phyloP scores from a whole-genome alignment of 2,888 invertebrate species.

The Drosophila mimetica region DNA sequence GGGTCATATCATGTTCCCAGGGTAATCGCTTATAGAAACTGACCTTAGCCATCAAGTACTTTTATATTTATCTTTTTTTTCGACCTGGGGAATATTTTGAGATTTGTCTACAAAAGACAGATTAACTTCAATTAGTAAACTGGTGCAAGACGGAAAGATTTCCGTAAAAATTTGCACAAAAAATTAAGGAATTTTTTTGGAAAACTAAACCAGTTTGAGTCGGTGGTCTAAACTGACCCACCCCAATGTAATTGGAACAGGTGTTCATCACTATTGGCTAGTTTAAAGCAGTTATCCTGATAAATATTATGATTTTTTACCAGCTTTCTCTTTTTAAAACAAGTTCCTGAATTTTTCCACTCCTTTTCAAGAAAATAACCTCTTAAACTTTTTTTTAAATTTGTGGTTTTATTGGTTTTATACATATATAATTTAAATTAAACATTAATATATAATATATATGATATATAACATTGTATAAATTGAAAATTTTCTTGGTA shows the following conservation, averaged over 20 bases:
- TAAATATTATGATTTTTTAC: not conserved
- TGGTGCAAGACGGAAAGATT: constrained; percentile 56
- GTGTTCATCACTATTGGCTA: not conserved
- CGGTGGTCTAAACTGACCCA: constrained; percentile 17
- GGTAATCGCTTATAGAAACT: constrained; percentile 2
- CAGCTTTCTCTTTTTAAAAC: not conserved
- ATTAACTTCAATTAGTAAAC: constrained; percentile 49
- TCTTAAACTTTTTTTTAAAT: constrained; percentile 33
- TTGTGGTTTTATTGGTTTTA: constrained; percentile 38
- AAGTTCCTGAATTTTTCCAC: too few species aligned
- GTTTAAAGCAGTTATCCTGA: constrained; percentile 1
- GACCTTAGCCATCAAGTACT: constrained; percentile 28
- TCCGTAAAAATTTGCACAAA: constrained; percentile 39
- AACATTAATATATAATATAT: constrained; percentile 62
- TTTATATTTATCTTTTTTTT: not conserved
- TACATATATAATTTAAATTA: constrained; percentile 60
- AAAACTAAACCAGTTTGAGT: constrained; percentile 25
- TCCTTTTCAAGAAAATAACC: constrained; percentile 27
- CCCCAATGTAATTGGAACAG: constrained; percentile 18
- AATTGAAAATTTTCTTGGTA: constrained; percentile 61
- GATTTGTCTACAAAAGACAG: constrained; percentile 4
- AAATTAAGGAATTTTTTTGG: constrained; percentile 19
- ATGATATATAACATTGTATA: constrained; percentile 68
- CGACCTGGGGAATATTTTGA: constrained; percentile 1
- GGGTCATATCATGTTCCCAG: constrained; percentile 2